Conservation (phyloP, 1,140 invertebrate species). For the Drosophila ambigua region DNA sequence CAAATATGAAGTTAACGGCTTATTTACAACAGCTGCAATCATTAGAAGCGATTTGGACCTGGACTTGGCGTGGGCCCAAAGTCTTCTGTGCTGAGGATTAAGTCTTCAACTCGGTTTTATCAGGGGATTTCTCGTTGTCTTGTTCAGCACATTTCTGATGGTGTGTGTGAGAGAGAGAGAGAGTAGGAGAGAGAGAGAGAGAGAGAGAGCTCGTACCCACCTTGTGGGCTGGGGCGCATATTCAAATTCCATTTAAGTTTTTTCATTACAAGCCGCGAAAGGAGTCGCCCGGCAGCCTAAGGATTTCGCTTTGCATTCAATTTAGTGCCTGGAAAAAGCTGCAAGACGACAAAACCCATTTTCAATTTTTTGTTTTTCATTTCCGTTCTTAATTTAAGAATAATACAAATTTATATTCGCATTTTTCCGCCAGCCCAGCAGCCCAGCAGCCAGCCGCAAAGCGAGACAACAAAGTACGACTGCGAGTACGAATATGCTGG, state of each 20-base stretch:
- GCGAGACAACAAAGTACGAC: conserved; percentile 20
- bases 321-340: conserved; percentile 24
- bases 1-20: conserved; percentile 78
- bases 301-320: conserved; percentile 54
- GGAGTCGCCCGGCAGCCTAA: conserved; percentile 32
- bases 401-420: conserved; percentile 70
- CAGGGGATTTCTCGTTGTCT: neutral
- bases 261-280: conserved; percentile 63
- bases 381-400: conserved; percentile 75
- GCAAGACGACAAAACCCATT: conserved; percentile 45
- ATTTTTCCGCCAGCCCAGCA: conserved; percentile 42
- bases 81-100: conserved; percentile 7
- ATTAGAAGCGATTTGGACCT: conserved; percentile 19
- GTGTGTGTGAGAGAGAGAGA: neutral
- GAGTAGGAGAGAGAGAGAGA: too few species aligned
- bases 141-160: conserved; percentile 14
- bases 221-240: conserved; percentile 30
- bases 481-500: conserved; percentile 16
- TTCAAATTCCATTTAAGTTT: conserved; percentile 76
- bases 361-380: conserved; percentile 71
- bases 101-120: neutral
- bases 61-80: neutral
- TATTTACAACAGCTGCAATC: conserved; percentile 58
- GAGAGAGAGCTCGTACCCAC: neutral
- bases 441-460: conserved; percentile 39